A percentile compares a stretch with the other conserved stretches of the same genome.
These are phyloP conservation scores for Buathra laborator DNA, from an alignment of 2,888 invertebrate species.

Conservation along the genomic window DNA sequence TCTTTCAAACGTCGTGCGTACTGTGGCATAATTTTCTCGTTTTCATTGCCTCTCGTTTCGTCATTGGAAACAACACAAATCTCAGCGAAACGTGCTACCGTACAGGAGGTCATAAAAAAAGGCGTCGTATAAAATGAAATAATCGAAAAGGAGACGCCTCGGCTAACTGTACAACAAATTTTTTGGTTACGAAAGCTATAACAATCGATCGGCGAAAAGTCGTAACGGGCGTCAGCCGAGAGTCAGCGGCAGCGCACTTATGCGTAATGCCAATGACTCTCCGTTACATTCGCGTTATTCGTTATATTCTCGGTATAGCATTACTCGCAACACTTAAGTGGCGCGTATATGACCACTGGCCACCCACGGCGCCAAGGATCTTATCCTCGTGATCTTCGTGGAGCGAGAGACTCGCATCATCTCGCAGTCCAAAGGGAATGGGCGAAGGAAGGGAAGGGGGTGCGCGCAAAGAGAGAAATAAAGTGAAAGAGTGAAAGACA, in stretches of 20 bases:
- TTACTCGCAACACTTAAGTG: conserved; percentile 66
- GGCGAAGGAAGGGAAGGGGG: not conserved
- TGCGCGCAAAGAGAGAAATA: conserved; percentile 42
- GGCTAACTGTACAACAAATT: conserved; percentile 22
- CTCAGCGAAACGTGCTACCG: too few species aligned
- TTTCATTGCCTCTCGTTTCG: too few species aligned
- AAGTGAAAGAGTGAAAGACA: conserved; percentile 61
- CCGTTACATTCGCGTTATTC: conserved; percentile 63
- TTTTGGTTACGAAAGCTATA: conserved; percentile 3
- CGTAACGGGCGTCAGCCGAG: conserved; percentile 37
- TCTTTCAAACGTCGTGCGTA: too few species aligned
- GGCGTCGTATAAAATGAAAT: conserved; percentile 9
- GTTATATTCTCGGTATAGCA: conserved; percentile 37
- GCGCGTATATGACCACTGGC: conserved; percentile 75
- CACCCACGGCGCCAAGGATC: conserved; percentile 83
- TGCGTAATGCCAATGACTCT: conserved; percentile 47
- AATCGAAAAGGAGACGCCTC: not conserved
- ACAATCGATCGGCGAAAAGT: conserved; percentile 64
- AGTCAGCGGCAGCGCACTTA: conserved; percentile 46
- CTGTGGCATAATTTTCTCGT: too few species aligned
- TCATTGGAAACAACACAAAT: too few species aligned
- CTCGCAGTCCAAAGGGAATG: conserved; percentile 26
- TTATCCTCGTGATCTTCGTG: conserved; percentile 82
- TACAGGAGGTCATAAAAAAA: conserved; percentile 6
- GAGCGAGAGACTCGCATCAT: conserved; percentile 61